Evolutionary conservation across 2,797 vertebrate species (phyloP), one percentile per base, ranked within the genome.

Genomic region (Gymnoscopelus braueri): DNA sequence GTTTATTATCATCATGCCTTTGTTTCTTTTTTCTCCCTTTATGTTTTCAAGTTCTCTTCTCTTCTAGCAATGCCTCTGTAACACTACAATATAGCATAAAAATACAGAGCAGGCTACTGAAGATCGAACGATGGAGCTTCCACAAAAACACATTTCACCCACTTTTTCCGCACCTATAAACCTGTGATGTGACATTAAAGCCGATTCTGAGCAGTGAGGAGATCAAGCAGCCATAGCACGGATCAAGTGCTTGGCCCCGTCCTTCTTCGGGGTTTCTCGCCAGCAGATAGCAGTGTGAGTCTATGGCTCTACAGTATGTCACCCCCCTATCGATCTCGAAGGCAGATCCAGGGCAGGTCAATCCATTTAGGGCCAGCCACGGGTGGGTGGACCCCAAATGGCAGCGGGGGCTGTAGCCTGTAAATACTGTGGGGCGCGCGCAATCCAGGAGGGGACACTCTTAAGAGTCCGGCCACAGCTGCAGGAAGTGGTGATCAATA

Each of bases 271-370:
- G 52, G 29, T 64, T 64, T 6, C 6, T 58, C 60, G 58, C 65
- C 79, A 23, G 67, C 78, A 78, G 75, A 84, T 63, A 80, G 76
- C 60, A 12, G 53, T 51, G 19, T 50, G 32, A 81, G 56, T 71
- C 83, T 26, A 3, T 24, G 63, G 58, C 58, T 71, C 55, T 55
- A 35, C 5, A 35, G 5, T 44, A 44, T 44, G 62, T 71, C 69
- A 4, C 14, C 62, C 63, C 63, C 72, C 65, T 77, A 87, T 87
- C 77, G 82, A 89, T 90, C 67, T 5, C 6, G 70, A 75, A 60
- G 63, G 72, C 67, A 67, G 73, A 88, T 80, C 48, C 72, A 68
- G 86, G 83, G 85, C 84, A 69, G 80, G 80, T 76, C 81, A 83
- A 75, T 87, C 80, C 78, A 81, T 85, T 85, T 84, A 83, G 61